Conservation (phyloP, 1,140 invertebrate genomes). For the Nymphalis io region DNA sequence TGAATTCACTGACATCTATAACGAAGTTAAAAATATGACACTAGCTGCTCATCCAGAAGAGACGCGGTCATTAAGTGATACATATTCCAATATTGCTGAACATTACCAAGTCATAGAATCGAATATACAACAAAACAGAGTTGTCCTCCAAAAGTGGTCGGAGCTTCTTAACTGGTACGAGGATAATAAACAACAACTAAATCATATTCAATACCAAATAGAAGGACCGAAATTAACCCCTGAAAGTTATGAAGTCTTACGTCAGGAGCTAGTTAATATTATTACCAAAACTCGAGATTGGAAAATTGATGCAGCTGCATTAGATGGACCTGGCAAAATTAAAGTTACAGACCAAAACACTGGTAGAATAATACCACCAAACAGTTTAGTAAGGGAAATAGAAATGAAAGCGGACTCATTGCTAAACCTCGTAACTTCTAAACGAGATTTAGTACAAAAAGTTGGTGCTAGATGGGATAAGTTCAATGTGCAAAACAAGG, state of each 20-base stretch:
- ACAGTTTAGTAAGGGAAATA: constrained; percentile 85
- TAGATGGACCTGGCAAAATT: constrained; percentile 85
- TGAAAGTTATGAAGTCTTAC: constrained; percentile 84
- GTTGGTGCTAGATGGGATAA: constrained; percentile 85
- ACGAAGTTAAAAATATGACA: constrained; percentile 90
- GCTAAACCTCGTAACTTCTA: constrained; percentile 83
- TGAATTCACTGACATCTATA: constrained; percentile 87
- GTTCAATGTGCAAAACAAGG: constrained; percentile 85
- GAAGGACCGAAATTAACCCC: constrained; percentile 86
- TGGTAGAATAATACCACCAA: constrained; percentile 85
- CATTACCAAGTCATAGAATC: constrained; percentile 90
- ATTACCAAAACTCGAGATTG: constrained; percentile 85
- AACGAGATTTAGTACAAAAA: constrained; percentile 85
- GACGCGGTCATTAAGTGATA: constrained; percentile 85
- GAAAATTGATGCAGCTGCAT: constrained; percentile 84
- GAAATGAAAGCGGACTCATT: constrained; percentile 85
- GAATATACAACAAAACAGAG: constrained; percentile 87
- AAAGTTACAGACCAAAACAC: constrained; percentile 85
- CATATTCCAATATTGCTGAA: constrained; percentile 86
- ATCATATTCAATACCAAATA: constrained; percentile 89
- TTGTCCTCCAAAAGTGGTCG: constrained; percentile 89
- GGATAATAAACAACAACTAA: constrained; percentile 89
- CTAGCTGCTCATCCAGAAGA: constrained; percentile 86
- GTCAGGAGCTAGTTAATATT: constrained; percentile 85
- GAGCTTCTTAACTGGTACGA: constrained; percentile 91